Evolutionary conservation across 1,140 invertebrate species (phyloP).

Genomic region (Adoxophyes honmai): DNA sequence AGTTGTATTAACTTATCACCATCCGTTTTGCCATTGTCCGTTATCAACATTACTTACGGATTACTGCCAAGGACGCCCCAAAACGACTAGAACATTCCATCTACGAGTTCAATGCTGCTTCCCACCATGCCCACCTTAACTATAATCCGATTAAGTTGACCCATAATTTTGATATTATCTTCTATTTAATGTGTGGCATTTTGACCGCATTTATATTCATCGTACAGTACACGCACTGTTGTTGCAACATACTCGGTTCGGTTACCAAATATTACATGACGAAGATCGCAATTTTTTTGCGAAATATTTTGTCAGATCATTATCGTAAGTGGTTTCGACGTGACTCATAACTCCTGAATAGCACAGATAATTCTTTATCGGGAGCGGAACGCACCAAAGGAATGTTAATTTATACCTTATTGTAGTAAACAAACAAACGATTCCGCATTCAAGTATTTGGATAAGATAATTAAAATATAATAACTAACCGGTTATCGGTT

Average conservation of each 20-base stretch:
- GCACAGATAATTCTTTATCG: slow-evolving; percentile 27
- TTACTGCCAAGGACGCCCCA: too few relatives aligned
- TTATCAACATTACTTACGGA: too few relatives aligned
- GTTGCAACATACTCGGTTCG: background rate
- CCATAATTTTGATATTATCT: too few relatives aligned
- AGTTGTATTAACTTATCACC: too few relatives aligned
- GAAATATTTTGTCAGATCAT: slow-evolving; percentile 25
- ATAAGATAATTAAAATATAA: slow-evolving; percentile 15
- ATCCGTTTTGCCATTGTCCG: too few relatives aligned
- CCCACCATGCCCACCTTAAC: too few relatives aligned
- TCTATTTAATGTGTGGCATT: slow-evolving; percentile 6
- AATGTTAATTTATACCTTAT: slow-evolving; percentile 22
- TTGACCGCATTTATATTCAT: slow-evolving; percentile 3
- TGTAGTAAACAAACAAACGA: slow-evolving; percentile 23
- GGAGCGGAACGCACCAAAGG: slow-evolving; percentile 27
- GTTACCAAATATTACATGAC: slow-evolving; percentile 3
- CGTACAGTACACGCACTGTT: background rate
- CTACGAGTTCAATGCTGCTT: too few relatives aligned
- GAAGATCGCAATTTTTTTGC: slow-evolving; percentile 32
- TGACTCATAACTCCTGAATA: slow-evolving; percentile 26
- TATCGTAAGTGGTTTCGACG: slow-evolving; percentile 24
- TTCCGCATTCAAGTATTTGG: slow-evolving; percentile 19
- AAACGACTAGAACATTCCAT: too few relatives aligned
- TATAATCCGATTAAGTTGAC: too few relatives aligned
- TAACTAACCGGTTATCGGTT: too few relatives aligned